Base-by-base conservation (phyloP, 92 coral and sea anemone genomes). In the Zoanthus sociatus region DNA sequence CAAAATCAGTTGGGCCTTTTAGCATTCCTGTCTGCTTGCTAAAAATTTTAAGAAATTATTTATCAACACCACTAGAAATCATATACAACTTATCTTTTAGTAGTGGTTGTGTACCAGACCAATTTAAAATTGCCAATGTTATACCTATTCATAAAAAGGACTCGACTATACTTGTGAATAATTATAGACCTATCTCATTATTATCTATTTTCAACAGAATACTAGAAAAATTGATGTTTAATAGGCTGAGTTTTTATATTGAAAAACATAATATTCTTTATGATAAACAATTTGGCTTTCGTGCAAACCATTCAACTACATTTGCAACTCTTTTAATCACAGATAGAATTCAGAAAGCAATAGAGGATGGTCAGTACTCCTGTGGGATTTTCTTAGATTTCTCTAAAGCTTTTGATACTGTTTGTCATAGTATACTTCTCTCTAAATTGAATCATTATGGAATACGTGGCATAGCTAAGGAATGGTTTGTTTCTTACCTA, bases 361-460 rank as follows among this genome's bases (percentile, higher is more conserved):
- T 89, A 78, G 92, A 63, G 63, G 83, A 74, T 32, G 84, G 66
- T 66, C 73, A 67, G 78, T 85, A 58, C 54, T 86, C 76, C 76
- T 71, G 76, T 71, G 76, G 76, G 76, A 71, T 71, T 50, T 50
- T 50, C 55, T 50, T 50, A 50, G 55, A 50, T 50, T 50, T 50
- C 55, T 50, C 55, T 50, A 50, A 50, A 50, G 55, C 55, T 50
- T 50, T 50, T 50, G 55, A 50, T 50, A 50, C 55, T 50, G 55
- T 26, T 71, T 20, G 16, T 63, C 69, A 63, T 63, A 63, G 69
- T 63, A 63, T 63, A 12, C 69, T 71, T 26, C 32, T 71, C 32
- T 8, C 32, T 14, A 63, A 63, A 63, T 63, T 63, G 69, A 63
- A 63, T 63, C 69, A 63, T 20, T 63, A 63, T 63, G 69, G 69